A percentile compares a stretch with the other conserved stretches of the same genome.
Evolutionary conservation across 2,797 vertebrate genomes (phyloP).

Genomic region (Anableps anableps): DNA sequence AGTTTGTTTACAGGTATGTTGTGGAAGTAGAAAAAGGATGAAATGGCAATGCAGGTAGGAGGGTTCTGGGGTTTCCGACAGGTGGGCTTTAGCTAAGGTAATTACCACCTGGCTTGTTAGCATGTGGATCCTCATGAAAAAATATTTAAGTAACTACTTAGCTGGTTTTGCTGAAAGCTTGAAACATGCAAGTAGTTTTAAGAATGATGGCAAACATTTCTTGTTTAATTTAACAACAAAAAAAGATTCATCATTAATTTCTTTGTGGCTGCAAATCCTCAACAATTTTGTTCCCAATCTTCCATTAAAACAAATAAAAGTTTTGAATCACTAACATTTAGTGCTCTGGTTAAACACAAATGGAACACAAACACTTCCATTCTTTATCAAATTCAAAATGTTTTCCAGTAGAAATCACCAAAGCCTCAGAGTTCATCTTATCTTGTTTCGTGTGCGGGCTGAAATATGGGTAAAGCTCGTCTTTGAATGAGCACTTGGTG

Average conservation of each 20-base stretch:
- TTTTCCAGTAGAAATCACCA: conserved; percentile 47
- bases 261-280: not conserved
- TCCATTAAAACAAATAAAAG: not conserved
- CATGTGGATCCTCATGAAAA: not conserved
- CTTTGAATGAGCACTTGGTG: conserved; percentile 35
- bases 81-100: not conserved
- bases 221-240: not conserved
- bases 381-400: not conserved
- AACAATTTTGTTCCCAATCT: fast-evolving
- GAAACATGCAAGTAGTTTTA: not conserved
- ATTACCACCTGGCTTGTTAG: not conserved
- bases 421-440: conserved; percentile 43
- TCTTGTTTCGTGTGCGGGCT: conserved; percentile 54
- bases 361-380: not conserved
- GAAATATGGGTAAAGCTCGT: conserved; percentile 62
- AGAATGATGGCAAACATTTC: not conserved
- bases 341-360: not conserved
- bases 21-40: not conserved
- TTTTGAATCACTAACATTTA: not conserved
- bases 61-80: not conserved
- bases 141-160: not conserved
- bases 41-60: not conserved
- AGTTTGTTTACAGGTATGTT: not conserved
- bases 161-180: not conserved
- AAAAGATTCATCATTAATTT: not conserved